A percentile compares a stretch with the other conserved stretches of the same genome.
Evolutionary conservation across 2,888 invertebrate species (phyloP).

Genomic region (Drosophila yooni): DNA sequence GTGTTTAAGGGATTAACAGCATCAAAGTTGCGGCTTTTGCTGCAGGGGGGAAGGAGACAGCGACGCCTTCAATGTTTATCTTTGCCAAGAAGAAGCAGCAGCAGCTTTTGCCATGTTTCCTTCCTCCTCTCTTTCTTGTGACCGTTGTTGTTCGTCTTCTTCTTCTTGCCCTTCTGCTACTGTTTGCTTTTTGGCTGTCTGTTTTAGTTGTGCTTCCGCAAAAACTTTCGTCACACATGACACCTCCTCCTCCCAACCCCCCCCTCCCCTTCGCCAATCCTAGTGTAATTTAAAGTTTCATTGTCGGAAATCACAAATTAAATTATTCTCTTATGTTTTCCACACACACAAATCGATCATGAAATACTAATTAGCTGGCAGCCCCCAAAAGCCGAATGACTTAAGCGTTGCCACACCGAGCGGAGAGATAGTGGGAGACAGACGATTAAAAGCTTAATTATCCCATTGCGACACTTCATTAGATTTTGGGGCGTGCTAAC

Average conservation of each 20-base stretch:
- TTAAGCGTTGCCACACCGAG: conserved; percentile 56
- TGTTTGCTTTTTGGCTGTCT: conserved; percentile 68
- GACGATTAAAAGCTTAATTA: conserved; percentile 78
- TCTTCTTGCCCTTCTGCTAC: conserved; percentile 44
- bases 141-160: conserved; percentile 14
- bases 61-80: conserved; percentile 57
- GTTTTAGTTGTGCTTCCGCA: conserved; percentile 74
- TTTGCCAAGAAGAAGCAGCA: conserved; percentile 53
- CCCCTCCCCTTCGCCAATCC: not conserved
- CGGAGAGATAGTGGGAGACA: conserved; percentile 22
- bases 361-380: conserved; percentile 75
- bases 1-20: conserved; percentile 77
- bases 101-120: conserved; percentile 15
- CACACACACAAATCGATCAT: conserved; percentile 77
- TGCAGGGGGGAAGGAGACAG: conserved; percentile 25
- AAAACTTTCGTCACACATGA: conserved; percentile 67
- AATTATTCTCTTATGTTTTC: conserved; percentile 66
- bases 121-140: not conserved
- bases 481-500: conserved; percentile 62
- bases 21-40: conserved; percentile 73
- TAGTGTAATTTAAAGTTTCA: conserved; percentile 59
- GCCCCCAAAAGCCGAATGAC: conserved; percentile 37
- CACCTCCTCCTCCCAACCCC: conserved; percentile 22
- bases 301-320: conserved; percentile 68
- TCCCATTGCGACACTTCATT: conserved; percentile 81